A percentile compares a stretch with the other conserved stretches of the same genome.
Evolutionary conservation across 1,140 invertebrate species (phyloP).

Genomic region (Drosophila subobscura): DNA sequence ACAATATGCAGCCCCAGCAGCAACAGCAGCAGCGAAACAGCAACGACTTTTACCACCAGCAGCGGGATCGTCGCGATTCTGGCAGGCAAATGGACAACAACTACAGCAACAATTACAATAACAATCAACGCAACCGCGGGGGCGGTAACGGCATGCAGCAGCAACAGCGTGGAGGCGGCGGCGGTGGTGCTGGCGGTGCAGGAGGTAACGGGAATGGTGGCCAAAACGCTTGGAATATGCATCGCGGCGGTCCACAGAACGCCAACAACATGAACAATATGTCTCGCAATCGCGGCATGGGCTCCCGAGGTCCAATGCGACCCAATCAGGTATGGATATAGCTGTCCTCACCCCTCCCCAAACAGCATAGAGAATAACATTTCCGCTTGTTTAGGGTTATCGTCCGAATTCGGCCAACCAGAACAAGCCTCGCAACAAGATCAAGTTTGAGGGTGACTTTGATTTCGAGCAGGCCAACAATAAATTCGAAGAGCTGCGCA

Average conservation of each 20-base stretch:
- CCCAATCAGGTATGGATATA: constrained; percentile 66
- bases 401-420: constrained; percentile 73
- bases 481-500: constrained; percentile 96
- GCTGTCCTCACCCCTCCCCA: not conserved
- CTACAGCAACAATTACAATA: constrained; percentile 82
- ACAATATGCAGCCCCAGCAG: constrained; percentile 53
- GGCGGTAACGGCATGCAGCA: constrained; percentile 62
- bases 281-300: constrained; percentile 73
- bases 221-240: constrained; percentile 70
- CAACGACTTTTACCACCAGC: constrained; percentile 75
- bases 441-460: constrained; percentile 72
- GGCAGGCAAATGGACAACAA: constrained; percentile 75
- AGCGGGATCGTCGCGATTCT: constrained; percentile 78
- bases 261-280: constrained; percentile 68
- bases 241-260: constrained; percentile 71
- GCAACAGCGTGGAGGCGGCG: constrained; percentile 40
- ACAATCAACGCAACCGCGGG: constrained; percentile 70
- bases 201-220: constrained; percentile 52
- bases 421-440: constrained; percentile 72
- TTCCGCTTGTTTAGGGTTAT: constrained; percentile 54
- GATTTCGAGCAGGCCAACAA: constrained; percentile 98
- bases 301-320: constrained; percentile 69
- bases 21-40: constrained; percentile 52
- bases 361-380: too few species aligned
- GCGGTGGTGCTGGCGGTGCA: constrained; percentile 32